These are phyloP conservation scores for Sphaerophoria taeniata DNA, from an alignment of 2,888 invertebrate genomes.

Conservation along the genomic window DNA sequence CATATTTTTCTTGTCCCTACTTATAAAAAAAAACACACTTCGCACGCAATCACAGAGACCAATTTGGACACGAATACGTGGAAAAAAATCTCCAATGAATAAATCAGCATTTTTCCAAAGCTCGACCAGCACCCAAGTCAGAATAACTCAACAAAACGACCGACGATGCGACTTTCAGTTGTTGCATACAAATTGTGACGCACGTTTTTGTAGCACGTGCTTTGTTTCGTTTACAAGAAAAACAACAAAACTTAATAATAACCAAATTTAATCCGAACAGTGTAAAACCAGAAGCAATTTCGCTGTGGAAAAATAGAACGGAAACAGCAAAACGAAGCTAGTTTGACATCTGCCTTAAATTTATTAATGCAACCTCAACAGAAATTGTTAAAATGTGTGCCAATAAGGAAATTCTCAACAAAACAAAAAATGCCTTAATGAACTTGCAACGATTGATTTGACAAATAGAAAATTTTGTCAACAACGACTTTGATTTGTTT, in stretches of 20 bases:
- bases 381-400: constrained; percentile 4
- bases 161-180: background rate
- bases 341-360: constrained; percentile 26
- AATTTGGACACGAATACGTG: background rate
- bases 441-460: background rate
- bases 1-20: background rate
- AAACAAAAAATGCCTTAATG: background rate
- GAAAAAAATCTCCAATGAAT: constrained; percentile 12
- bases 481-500: constrained; percentile 24
- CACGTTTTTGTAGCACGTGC: constrained; percentile 23
- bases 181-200: constrained; percentile 16
- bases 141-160: background rate
- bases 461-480: constrained; percentile 21
- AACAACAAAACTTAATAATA: background rate
- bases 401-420: constrained; percentile 20
- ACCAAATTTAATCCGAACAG: background rate
- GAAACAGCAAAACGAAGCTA: constrained; percentile 7
- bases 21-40: constrained; percentile 2
- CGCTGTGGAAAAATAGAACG: background rate
- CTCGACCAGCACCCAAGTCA: background rate
- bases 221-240: background rate
- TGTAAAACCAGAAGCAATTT: background rate
- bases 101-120: constrained; percentile 11
- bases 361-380: constrained; percentile 17
- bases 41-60: constrained; percentile 2